Conservation (phyloP, 2,113 vertebrate species). For the Heliornis fulica region DNA sequence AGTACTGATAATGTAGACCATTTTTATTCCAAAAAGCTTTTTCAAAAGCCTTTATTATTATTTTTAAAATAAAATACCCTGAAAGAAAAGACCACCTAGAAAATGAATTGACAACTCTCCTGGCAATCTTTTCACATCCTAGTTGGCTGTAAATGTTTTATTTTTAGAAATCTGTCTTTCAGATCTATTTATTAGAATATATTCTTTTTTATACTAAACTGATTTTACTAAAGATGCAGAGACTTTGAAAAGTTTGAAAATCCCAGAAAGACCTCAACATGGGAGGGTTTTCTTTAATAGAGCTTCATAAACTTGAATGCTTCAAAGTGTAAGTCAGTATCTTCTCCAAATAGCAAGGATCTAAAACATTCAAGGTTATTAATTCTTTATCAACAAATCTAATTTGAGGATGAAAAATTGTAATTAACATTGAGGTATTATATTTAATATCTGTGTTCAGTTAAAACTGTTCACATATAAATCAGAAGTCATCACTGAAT, state of each 20-base stretch:
- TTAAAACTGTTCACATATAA: background rate
- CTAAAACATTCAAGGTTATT: background rate
- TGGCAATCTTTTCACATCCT: background rate
- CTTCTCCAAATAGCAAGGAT: background rate
- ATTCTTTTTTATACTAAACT: background rate
- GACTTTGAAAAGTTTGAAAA: background rate
- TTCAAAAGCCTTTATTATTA: background rate
- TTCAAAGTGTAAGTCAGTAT: background rate
- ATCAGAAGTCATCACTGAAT: background rate
- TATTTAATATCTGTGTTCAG: background rate
- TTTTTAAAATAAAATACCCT: background rate
- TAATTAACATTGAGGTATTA: background rate
- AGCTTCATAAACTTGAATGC: background rate
- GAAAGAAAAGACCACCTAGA: background rate
- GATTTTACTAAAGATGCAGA: background rate
- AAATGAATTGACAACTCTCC: background rate
- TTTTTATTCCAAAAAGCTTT: constrained; percentile 25
- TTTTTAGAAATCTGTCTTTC: background rate
- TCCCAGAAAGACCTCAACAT: background rate
- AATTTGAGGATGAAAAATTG: background rate
- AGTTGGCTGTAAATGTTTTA: background rate
- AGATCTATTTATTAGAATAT: background rate
- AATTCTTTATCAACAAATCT: background rate
- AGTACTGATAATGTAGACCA: background rate
- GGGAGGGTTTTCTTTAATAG: background rate